Conservation (phyloP, 2,797 vertebrate species). For the Chlorospingus flavigularis region DNA sequence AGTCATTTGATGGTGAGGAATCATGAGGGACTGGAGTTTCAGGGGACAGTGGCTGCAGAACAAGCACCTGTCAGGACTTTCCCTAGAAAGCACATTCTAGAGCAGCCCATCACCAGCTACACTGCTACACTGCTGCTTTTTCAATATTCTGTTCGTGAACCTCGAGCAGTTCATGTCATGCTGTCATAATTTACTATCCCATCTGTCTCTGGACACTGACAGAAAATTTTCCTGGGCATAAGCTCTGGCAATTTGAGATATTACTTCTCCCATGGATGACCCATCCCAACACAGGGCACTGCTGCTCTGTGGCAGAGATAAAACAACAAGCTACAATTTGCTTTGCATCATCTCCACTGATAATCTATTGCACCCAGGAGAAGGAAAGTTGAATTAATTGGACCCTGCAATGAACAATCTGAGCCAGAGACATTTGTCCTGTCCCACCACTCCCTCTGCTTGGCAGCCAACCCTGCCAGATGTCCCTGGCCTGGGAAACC, state of each 20-base stretch:
- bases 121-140: neutral
- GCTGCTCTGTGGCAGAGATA: neutral
- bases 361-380: neutral
- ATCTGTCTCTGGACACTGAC: neutral
- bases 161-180: neutral
- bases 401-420: neutral
- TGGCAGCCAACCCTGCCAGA: neutral
- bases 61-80: neutral
- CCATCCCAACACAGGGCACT: neutral
- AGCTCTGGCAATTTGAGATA: neutral
- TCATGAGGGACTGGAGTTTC: neutral
- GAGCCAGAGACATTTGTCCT: neutral
- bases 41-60: neutral
- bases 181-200: neutral
- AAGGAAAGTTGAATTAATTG: neutral
- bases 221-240: neutral
- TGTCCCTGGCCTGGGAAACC: neutral
- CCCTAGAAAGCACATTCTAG: neutral
- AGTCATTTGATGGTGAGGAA: neutral
- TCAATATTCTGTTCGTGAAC: neutral
- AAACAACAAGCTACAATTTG: neutral
- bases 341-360: neutral
- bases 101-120: neutral
- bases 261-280: neutral
- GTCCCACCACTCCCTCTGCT: neutral